Base-by-base conservation (phyloP, 92 coral and sea anemone species). In the Hydrozoanthus gracilis region DNA sequence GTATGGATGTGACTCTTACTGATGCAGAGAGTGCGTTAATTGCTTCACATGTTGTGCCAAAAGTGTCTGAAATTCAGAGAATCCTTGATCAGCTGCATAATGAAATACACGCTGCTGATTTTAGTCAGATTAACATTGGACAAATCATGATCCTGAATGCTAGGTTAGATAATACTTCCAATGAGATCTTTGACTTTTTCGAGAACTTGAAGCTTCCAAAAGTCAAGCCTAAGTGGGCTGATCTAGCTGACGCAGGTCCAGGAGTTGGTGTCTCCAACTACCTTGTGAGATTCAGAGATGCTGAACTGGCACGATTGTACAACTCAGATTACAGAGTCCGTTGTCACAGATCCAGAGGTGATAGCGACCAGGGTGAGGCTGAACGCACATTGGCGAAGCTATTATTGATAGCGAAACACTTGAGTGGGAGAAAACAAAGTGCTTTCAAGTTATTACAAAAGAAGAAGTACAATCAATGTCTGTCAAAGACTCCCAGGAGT, bases 191-290 rank as follows among this genome's bases (percentile, higher is more conserved):
- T 9, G 78, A 13, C 9, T 0, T 48, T 73, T 47, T 48, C 3
- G 35, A n/a, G 4, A 7, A 74, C 52, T 74, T 48, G 52, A 74
- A 16, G n/a, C 55, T 73, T 5, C 78, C 58, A 48, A n/a, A 13
- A 3, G 77, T 73, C 7, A 73, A 73, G 77, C 58, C 56, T 3
- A 73, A 20, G 16, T 76, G 83, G 69, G 73, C 77, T n/a, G 89
- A 77, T 11, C 83, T 77, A 3, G 77, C 77, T 6, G 84, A 86
- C 8, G 83, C 89, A 54, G 89, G 89, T 16, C 89, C 89, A 61
- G 89, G 89, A 17, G 88, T 85, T 10, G 88, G 88, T 6, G 73
- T 61, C 4, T 15, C 64, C 4, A 87, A 87, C 50, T 46, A 54
- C 39, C 51, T 15, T 16, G 86, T 78, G 12, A 69, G 54, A 48